Evolutionary conservation across 1,140 invertebrate species (phyloP), one percentile per base, ranked within the genome.

Genomic region (Harlomillsia oculata): DNA sequence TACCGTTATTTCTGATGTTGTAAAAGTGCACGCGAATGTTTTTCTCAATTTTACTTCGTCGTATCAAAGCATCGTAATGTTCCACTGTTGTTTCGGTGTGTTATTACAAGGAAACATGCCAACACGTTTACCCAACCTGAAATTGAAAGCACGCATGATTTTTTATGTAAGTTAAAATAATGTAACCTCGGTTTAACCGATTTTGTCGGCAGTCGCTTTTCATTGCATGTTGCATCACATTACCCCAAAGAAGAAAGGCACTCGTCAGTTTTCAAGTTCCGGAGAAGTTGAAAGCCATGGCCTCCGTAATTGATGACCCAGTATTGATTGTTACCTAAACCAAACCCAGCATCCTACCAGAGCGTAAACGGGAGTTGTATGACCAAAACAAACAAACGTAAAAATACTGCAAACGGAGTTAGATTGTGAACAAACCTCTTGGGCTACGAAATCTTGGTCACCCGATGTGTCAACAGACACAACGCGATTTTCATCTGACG

Each of bases 401-500:
- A 34, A 8, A 34, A 34, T 6, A 6, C 14, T 34, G n/a, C 32
- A 34, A 34, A 34, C 32, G n/a, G n/a, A 34, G n/a, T 34, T 34
- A 34, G 32, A 34, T 9, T 34, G 8, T 25, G 20, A 44, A 4
- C 6, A 20, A 37, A 50, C 48, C 26, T 36, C 30, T 50, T 50
- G 48, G 8, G 11, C 36, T 4, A 50, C 34, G 13, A 39, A 9
- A n/a, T 39, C 16, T 13, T 6, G 36, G 18, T 26, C 18, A 16
- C 14, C 30, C 6, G 6, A 8, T 6, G 20, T 36, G 34, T 50
- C 48, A 3, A 50, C 21, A 37, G 16, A 23, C 5, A 50, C 14
- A 37, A 50, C n/a, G 36, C 34, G 36, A 26, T 16, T 37, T 37
- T 50, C 48, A 50, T 50, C 23, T 16, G 48, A 50, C 8, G 48